Evolutionary conservation across 2,797 vertebrate species (phyloP), one percentile per base, ranked within the genome.

Genomic region (Malacoctenus gilli): DNA sequence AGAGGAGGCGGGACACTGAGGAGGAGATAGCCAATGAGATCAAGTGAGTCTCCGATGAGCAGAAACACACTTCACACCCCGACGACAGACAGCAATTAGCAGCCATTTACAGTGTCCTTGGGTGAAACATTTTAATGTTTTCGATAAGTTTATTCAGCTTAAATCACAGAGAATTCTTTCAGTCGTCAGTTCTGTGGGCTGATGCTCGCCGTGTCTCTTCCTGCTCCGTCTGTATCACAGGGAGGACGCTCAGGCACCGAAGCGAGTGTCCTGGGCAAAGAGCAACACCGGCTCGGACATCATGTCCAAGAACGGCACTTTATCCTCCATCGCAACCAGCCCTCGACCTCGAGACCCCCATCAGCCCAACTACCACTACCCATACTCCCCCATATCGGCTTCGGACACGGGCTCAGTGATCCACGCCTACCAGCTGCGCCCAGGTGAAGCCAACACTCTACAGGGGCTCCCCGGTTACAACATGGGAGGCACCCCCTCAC

Each of bases 21-120:
- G 95, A 99, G 41, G 96, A 99, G 51, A 89, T 86, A 8, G 92
- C 96, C 82, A 98, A 98, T 2, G 96, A 99, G 59, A 99, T 99
- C 89, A 98, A 97, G 97, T 98, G 73, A 95, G 94, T 54, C 16
- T 8, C 13, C n/a, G n/a, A n/a, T n/a, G n/a, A n/a, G n/a, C n/a
- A n/a, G n/a, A n/a, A n/a, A n/a, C n/a, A n/a, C n/a, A n/a, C n/a
- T n/a, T n/a, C n/a, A n/a, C n/a, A n/a, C n/a, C n/a, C n/a, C n/a
- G n/a, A n/a, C n/a, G n/a, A n/a, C n/a, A n/a, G n/a, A n/a, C n/a
- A n/a, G n/a, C n/a, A n/a, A n/a, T n/a, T n/a, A n/a, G n/a, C n/a
- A n/a, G n/a, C n/a, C n/a, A n/a, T n/a, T n/a, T n/a, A n/a, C n/a
- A n/a, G n/a, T n/a, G n/a, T n/a, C n/a, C n/a, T n/a, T n/a, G n/a